Evolutionary conservation across 1,140 invertebrate species (phyloP), one percentile per base, ranked within the genome.

Genomic region (Cryptotermes secundus): DNA sequence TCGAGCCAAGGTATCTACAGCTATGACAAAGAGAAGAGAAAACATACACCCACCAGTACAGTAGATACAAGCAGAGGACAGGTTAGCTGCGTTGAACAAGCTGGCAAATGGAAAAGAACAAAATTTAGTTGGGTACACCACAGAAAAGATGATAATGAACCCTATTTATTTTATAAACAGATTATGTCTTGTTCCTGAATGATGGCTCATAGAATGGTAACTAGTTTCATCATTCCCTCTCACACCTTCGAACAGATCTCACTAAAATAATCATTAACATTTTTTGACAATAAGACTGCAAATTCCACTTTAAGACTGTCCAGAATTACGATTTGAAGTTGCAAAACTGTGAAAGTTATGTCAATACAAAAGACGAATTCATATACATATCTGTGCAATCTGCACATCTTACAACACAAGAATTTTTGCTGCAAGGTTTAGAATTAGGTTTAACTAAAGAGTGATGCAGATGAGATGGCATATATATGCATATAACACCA

Each of bases 21-120:
- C 59, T 35, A 65, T 86, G 84, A 81, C 85, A 86, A 82, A 86
- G 86, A 82, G 87, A 86, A 80, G 83, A 86, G 38, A 87, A 72
- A 72, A 72, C 59, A 72, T 72, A 72, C 59, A 72, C 59, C 59
- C 59, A 72, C 59, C 59, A 72, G 59, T 72, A 72, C 26, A 72
- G 59, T 72, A 72, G 59, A 72, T 72, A 72, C 59, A 72, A 72
- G 59, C 59, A 72, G 59, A 80, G 83, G 72, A 84, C 85, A 85
- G 85, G 85, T 85, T 85, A 85, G 85, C 85, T 85, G 85, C 83
- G 85, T 85, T 87, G 85, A 53, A 86, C 85, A 87, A 85, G 86
- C 84, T 87, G 85, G 80, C 81, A 84, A 85, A 84, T 83, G 82
- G 84, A 80, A 84, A 81, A 82, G 72, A 85, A 83, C 42, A 86